phyloP scores from a whole-genome alignment of 2,797 vertebrate species.

The Lepilemur ruficaudatus region DNA sequence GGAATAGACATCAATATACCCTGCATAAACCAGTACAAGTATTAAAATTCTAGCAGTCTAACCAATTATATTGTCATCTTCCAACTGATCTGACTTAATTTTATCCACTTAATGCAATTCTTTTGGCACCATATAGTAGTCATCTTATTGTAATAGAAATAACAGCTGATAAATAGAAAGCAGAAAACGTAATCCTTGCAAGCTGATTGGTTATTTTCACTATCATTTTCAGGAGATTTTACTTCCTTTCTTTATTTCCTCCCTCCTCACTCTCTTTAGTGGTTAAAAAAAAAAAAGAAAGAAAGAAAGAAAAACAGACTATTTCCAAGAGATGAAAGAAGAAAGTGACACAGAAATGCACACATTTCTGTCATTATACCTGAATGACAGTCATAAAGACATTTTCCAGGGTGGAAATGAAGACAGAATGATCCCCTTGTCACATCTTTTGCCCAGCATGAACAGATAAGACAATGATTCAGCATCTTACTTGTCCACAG shows the following conservation, averaged over 20 bases:
- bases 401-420: constrained; percentile 1
- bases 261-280: neutral
- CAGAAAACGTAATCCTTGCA: neutral
- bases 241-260: neutral
- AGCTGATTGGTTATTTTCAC: neutral
- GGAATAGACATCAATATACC: neutral
- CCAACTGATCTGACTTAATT: neutral
- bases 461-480: neutral
- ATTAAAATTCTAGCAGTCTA: neutral
- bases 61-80: neutral
- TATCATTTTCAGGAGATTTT: constrained; percentile 21
- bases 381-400: constrained; percentile 33
- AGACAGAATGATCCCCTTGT: neutral
- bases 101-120: neutral
- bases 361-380: neutral
- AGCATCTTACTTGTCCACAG: neutral
- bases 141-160: neutral
- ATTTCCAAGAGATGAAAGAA: neutral
- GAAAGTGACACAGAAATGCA: constrained; percentile 8
- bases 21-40: neutral
- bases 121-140: neutral
- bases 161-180: neutral
- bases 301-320: neutral
- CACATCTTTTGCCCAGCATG: neutral
- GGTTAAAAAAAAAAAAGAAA: neutral